A percentile compares a stretch with the other conserved stretches of the same genome.
Evolutionary conservation across 2,888 invertebrate species (phyloP).

Genomic region (Bembecia ichneumoniformis): DNA sequence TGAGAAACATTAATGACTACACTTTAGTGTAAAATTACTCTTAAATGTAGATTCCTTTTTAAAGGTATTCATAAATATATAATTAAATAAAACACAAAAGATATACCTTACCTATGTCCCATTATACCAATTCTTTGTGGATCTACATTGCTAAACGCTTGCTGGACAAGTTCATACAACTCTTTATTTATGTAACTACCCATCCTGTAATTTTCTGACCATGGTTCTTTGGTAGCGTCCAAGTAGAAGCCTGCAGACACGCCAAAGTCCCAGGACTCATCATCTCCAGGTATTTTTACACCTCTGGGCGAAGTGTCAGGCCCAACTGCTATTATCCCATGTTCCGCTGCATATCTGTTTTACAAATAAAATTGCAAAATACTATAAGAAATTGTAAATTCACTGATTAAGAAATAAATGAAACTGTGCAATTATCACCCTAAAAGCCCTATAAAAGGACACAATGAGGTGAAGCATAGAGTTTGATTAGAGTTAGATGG

Average conservation of each 20-base stretch:
- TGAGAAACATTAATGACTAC: no score
- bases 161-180: conserved; percentile 80
- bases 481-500: no score
- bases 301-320: conserved; percentile 98
- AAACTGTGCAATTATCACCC: no score
- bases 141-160: conserved; percentile 76
- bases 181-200: conserved; percentile 94
- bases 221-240: conserved; percentile 91
- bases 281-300: conserved; percentile 90
- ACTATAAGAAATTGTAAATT: no score
- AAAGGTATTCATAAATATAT: not conserved
- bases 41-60: no score
- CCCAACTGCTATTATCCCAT: conserved; percentile 89
- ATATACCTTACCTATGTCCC: conserved; percentile 78
- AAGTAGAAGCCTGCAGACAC: conserved; percentile 96
- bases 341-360: conserved; percentile 82
- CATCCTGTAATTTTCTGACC: conserved; percentile 95
- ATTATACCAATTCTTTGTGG: conserved; percentile 79
- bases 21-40: no score
- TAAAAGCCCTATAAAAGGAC: no score
- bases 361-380: not conserved
- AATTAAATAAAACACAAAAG: conserved; percentile 1
- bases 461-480: no score
- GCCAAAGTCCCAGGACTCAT: conserved; percentile 95
- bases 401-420: no score